Evolutionary conservation across 2,113 vertebrate species (phyloP).

Genomic region (Psilopsiagon aurifrons): DNA sequence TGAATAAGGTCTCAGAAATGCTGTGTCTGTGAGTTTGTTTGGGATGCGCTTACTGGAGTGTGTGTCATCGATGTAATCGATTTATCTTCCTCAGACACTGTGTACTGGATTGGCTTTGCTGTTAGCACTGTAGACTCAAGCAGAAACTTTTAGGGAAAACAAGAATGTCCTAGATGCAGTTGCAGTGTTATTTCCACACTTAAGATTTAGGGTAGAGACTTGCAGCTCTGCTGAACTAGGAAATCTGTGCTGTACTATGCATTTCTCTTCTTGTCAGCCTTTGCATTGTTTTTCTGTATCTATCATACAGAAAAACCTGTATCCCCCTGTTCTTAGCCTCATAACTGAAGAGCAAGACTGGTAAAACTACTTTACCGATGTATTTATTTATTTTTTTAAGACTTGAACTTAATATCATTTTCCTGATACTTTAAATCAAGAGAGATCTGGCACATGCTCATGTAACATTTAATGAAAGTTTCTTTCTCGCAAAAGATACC

Average conservation of each 20-base stretch:
- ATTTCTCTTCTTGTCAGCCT: not conserved
- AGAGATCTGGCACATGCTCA: not conserved
- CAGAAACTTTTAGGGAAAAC: not conserved
- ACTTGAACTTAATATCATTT: not conserved
- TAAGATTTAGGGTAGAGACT: not conserved
- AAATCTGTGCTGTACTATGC: not conserved
- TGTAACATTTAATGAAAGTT: not conserved
- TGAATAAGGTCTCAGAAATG: not conserved
- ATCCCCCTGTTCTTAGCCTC: not conserved
- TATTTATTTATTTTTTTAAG: not conserved
- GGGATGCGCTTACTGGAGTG: not conserved
- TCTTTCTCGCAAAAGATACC: not conserved
- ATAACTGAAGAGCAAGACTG: not conserved
- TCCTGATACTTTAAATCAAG: not conserved
- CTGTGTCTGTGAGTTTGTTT: not conserved
- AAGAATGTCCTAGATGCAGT: not conserved
- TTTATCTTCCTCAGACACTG: not conserved
- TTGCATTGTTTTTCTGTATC: not conserved
- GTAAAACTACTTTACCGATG: not conserved
- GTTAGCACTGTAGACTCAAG: not conserved
- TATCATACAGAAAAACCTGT: not conserved
- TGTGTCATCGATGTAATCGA: not conserved
- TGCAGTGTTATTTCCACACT: not conserved
- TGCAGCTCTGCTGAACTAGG: not conserved
- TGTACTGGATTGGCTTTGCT: not conserved